These are phyloP conservation scores for Erythrocercus mccallii DNA, from an alignment of 2,113 vertebrate genomes.

Conservation along the genomic window DNA sequence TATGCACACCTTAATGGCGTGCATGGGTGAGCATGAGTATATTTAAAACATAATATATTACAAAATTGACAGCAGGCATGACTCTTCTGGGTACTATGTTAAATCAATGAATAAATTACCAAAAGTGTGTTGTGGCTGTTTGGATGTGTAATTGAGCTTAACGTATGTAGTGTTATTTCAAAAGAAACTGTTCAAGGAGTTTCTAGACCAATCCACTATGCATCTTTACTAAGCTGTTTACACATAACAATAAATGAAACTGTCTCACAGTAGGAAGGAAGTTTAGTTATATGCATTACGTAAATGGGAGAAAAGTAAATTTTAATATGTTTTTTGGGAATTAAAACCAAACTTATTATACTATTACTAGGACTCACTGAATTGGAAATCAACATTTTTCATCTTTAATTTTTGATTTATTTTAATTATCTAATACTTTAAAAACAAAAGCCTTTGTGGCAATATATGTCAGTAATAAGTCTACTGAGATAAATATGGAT, in stretches of 20 bases:
- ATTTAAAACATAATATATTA: conserved; percentile 89
- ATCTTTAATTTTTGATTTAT: conserved; percentile 69
- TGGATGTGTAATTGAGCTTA: conserved; percentile 87
- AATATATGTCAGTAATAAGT: conserved; percentile 8
- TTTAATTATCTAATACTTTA: conserved; percentile 65
- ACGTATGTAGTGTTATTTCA: conserved; percentile 85
- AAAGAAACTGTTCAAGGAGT: conserved; percentile 85
- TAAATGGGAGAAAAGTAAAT: conserved; percentile 77
- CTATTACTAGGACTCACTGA: conserved; percentile 58
- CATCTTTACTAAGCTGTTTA: conserved; percentile 78
- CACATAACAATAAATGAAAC: conserved; percentile 83
- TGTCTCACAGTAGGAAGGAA: conserved; percentile 78
- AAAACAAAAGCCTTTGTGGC: conserved; percentile 27
- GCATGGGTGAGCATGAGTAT: conserved; percentile 85
- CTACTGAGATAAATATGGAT: not conserved
- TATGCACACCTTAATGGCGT: conserved; percentile 89
- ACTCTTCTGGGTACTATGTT: conserved; percentile 88
- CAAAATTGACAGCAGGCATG: conserved; percentile 84
- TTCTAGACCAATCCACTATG: conserved; percentile 77
- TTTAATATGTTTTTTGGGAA: conserved; percentile 75
- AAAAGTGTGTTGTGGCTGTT: conserved; percentile 85
- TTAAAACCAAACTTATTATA: conserved; percentile 71
- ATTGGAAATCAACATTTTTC: conserved; percentile 70
- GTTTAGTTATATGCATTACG: conserved; percentile 76
- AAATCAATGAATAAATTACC: conserved; percentile 89